Evolutionary conservation across 1,140 invertebrate genomes (phyloP).

Genomic region (Panagrolaimus sp.): DNA sequence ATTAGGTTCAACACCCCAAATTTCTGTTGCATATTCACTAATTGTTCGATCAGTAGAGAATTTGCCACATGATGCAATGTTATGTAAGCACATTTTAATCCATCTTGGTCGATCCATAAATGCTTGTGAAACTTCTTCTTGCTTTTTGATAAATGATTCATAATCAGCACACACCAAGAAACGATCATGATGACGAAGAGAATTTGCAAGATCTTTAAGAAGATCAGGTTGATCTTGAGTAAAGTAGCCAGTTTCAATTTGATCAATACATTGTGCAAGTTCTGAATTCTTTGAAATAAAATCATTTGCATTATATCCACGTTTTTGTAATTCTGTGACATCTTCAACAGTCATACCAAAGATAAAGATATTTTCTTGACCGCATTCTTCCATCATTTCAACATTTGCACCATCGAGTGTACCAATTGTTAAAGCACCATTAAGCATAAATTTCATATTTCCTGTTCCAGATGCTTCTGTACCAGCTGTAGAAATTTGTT

Average conservation of each 20-base stretch:
- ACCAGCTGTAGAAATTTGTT: slow-evolving; percentile 95
- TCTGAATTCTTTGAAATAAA: slow-evolving; percentile 86
- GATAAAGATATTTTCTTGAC: slow-evolving; percentile 84
- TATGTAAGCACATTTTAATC: slow-evolving; percentile 87
- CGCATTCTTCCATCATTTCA: slow-evolving; percentile 98
- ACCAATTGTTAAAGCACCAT: slow-evolving; percentile 81
- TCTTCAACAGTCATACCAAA: slow-evolving; percentile 94
- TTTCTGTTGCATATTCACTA: slow-evolving; percentile 63
- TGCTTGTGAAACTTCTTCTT: slow-evolving; percentile 74
- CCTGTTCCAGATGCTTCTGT: slow-evolving; percentile 94
- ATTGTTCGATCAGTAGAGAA: slow-evolving; percentile 93
- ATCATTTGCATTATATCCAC: slow-evolving; percentile 77
- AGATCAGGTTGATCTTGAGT: slow-evolving; percentile 81
- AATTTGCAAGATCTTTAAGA: slow-evolving; percentile 82
- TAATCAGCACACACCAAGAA: slow-evolving; percentile 90
- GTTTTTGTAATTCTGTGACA: slow-evolving; percentile 76
- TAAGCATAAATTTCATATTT: slow-evolving; percentile 69
- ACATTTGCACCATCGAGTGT: slow-evolving; percentile 98
- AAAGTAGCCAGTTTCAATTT: slow-evolving; percentile 92
- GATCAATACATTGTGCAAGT: slow-evolving; percentile 84
- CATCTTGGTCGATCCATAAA: slow-evolving; percentile 78
- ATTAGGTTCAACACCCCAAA: slow-evolving; percentile 3
- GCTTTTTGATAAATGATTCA: slow-evolving; percentile 83
- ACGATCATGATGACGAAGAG: slow-evolving; percentile 84
- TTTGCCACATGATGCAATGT: slow-evolving; percentile 93